Evolutionary conservation across 2,113 vertebrate species (phyloP).

Genomic region (Labeo rohita): DNA sequence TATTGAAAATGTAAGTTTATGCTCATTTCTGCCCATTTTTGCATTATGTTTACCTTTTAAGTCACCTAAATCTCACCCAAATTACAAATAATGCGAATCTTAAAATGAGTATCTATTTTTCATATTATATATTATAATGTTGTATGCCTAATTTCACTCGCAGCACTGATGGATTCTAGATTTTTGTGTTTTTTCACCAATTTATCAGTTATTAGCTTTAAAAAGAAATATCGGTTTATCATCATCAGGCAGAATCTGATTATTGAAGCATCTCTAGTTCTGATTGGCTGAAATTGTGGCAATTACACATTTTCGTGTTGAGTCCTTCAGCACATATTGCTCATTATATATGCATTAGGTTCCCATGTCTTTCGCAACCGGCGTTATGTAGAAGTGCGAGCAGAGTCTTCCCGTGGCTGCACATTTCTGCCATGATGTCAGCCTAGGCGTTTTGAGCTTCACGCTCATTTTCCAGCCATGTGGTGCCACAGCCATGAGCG

Average conservation of each 20-base stretch:
- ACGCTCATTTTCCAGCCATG: slow-evolving; percentile 57
- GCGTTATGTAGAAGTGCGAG: not conserved
- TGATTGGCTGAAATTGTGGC: not conserved
- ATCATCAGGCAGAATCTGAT: not conserved
- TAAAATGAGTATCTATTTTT: not conserved
- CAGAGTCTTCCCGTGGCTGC: not conserved
- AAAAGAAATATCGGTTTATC: not conserved
- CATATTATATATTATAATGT: not conserved
- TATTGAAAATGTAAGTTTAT: not conserved
- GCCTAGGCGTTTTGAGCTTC: slow-evolving; percentile 48
- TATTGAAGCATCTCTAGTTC: not conserved
- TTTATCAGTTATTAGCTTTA: not conserved
- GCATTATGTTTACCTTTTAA: too few species aligned
- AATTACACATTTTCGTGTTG: not conserved
- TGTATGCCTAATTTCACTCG: not conserved
- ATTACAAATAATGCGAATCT: not conserved
- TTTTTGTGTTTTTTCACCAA: not conserved
- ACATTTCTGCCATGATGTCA: slow-evolving; percentile 40
- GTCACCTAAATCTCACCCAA: not conserved
- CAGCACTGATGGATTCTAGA: not conserved
- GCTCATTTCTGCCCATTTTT: not conserved
- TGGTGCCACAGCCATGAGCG: slow-evolving; percentile 61
- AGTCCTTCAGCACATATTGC: not conserved
- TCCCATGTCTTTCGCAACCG: not conserved
- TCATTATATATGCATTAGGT: not conserved